Conservation (phyloP, 2,113 vertebrate genomes). For the Bufo bufo region DNA sequence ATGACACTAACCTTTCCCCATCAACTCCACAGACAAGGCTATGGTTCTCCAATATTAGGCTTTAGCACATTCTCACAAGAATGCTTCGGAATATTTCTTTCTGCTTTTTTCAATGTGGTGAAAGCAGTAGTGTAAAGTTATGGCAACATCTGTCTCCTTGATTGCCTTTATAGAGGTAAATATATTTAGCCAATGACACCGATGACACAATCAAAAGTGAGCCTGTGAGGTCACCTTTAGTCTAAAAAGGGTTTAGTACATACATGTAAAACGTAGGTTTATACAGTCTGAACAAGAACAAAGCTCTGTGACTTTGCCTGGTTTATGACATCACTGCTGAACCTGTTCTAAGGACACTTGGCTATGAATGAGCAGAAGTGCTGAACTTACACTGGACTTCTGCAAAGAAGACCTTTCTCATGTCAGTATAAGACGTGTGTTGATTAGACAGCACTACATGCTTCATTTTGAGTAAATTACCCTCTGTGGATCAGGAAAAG, state of each 20-base stretch:
- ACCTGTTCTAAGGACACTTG: constrained; percentile 10
- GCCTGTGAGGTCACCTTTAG: too few relatives aligned
- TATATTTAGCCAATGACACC: too few relatives aligned
- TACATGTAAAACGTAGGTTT: background rate
- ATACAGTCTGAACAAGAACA: background rate
- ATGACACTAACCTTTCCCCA: background rate
- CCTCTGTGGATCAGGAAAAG: background rate
- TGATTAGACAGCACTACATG: constrained; percentile 30
- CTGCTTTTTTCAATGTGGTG: background rate
- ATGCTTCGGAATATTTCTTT: background rate
- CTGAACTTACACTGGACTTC: background rate
- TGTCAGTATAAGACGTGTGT: background rate
- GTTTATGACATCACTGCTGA: background rate
- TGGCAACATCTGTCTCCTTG: too few relatives aligned
- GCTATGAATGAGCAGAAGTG: background rate
- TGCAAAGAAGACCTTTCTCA: constrained; percentile 17
- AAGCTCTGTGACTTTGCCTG: background rate
- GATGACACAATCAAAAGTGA: too few relatives aligned
- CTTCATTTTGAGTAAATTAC: constrained; percentile 30
- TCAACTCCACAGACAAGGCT: background rate
- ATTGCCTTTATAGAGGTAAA: too few relatives aligned
- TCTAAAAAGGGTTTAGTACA: too few relatives aligned
- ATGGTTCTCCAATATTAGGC: background rate
- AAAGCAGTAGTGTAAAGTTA: background rate
- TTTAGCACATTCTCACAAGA: background rate